Conservation (phyloP, 1,140 invertebrate species). For the Drosophila subobscura region DNA sequence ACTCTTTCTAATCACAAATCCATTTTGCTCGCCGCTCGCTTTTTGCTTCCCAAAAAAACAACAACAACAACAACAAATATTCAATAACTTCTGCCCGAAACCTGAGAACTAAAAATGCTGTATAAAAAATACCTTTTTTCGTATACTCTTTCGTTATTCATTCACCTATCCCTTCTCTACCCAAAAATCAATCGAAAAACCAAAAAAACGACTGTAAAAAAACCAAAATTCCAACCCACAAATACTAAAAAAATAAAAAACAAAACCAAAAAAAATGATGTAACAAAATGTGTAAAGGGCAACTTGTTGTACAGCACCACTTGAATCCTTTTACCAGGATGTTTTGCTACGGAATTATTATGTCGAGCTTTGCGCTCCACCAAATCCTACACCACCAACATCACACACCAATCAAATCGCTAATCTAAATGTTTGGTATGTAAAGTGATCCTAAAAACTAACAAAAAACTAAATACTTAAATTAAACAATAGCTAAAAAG, state of each 20-base stretch:
- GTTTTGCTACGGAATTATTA: slow-evolving; percentile 82
- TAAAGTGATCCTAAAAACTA: slow-evolving; percentile 68
- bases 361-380: slow-evolving; percentile 78
- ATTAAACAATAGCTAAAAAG: slow-evolving; percentile 9
- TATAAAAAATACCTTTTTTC: slow-evolving; percentile 50
- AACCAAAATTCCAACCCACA: slow-evolving; percentile 40
- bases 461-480: slow-evolving; percentile 26
- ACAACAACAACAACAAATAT: slow-evolving; percentile 11
- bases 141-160: slow-evolving; percentile 55
- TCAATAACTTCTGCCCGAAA: no score
- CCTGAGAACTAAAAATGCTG: slow-evolving; percentile 36
- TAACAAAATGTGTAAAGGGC: slow-evolving; percentile 75
- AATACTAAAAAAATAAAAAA: slow-evolving; percentile 30
- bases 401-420: slow-evolving; percentile 82
- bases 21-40: slow-evolving; percentile 48
- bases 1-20: slow-evolving; percentile 14
- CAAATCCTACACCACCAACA: slow-evolving; percentile 81
- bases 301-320: slow-evolving; percentile 83
- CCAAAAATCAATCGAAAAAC: slow-evolving; percentile 18
- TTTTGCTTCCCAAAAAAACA: slow-evolving; percentile 42
- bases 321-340: slow-evolving; percentile 83
- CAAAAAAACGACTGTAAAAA: slow-evolving; percentile 64
- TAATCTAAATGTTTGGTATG: slow-evolving; percentile 82
- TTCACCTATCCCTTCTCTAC: slow-evolving; percentile 43
- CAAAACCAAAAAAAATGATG: slow-evolving; percentile 34